Evolutionary conservation across 2,113 vertebrate genomes (phyloP).

Genomic region (Junco hyemalis): DNA sequence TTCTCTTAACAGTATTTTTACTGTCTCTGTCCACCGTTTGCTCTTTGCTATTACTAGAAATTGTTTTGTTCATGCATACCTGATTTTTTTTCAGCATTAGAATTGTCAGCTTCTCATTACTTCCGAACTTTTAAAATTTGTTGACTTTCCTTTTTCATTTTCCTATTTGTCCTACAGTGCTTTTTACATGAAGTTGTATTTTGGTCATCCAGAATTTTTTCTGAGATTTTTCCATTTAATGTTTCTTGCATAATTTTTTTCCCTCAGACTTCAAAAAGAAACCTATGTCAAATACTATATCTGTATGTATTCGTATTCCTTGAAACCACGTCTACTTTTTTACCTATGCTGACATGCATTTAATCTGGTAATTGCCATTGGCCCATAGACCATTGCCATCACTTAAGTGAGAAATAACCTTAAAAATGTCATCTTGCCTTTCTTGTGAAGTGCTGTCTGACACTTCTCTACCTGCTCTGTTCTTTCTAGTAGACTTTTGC

Average conservation of each 20-base stretch:
- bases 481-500: not conserved
- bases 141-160: not conserved
- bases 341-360: not conserved
- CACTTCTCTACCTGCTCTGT: not conserved
- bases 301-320: not conserved
- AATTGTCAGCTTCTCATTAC: not conserved
- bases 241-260: not conserved
- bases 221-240: not conserved
- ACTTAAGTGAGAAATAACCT: not conserved
- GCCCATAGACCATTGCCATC: not conserved
- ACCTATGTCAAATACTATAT: rapidly evolving
- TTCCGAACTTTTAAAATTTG: not conserved
- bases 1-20: not conserved
- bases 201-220: not conserved
- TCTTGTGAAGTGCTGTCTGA: not conserved
- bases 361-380: not conserved
- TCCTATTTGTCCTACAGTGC: not conserved
- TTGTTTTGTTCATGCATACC: not conserved
- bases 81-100: not conserved
- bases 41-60: not conserved
- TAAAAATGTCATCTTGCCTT: not conserved
- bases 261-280: not conserved
- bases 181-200: not conserved
- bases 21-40: not conserved
- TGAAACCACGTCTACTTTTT: not conserved